Conservation (phyloP, 2,113 vertebrate genomes). For the Ammospiza caudacuta region DNA sequence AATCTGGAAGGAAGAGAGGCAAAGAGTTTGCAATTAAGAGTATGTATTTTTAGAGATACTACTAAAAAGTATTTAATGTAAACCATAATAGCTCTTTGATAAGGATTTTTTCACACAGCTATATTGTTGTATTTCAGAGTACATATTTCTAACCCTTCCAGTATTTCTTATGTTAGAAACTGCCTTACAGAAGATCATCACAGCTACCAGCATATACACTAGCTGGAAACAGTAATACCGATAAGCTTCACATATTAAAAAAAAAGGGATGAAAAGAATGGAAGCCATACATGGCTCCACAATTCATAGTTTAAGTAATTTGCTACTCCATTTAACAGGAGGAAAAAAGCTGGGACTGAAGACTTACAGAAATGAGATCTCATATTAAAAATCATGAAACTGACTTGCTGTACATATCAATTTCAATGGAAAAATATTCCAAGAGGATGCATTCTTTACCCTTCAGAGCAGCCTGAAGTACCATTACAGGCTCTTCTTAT, state of each 20-base stretch:
- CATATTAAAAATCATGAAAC: neutral
- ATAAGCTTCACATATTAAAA: neutral
- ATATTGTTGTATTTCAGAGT: fast-evolving
- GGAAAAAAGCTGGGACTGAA: neutral
- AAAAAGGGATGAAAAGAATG: neutral
- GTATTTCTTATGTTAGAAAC: neutral
- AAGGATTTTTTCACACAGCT: neutral
- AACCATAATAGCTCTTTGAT: neutral
- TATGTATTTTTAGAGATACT: neutral
- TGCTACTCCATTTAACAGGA: slow-evolving; percentile 3
- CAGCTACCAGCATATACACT: neutral
- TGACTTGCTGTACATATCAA: neutral
- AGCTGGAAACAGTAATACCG: neutral
- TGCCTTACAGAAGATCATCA: neutral
- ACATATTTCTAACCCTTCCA: neutral
- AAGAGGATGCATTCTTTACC: neutral
- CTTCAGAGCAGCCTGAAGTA: neutral
- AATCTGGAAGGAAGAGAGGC: neutral
- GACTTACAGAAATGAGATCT: neutral
- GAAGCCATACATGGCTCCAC: neutral
- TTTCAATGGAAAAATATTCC: neutral
- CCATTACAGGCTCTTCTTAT: neutral
- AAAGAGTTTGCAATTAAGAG: neutral
- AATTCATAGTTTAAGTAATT: neutral
- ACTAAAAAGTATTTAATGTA: neutral